phyloP scores from a whole-genome alignment of 2,113 vertebrate genomes.

The Perognathus longimembris region DNA sequence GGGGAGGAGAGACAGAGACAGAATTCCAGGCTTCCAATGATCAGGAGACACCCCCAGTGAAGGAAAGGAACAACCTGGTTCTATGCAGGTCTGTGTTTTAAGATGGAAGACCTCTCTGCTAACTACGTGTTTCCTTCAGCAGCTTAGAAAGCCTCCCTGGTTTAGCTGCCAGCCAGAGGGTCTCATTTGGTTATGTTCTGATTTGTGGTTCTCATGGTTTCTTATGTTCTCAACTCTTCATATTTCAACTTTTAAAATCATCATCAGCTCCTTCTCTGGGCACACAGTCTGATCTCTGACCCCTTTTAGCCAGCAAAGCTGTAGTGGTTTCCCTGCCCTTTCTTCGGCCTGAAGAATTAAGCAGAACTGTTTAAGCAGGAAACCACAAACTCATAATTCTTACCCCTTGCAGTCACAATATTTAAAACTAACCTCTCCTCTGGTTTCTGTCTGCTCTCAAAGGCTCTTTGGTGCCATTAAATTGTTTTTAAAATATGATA shows the following conservation, averaged over 20 bases:
- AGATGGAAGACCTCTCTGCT: neutral
- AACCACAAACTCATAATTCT: slow-evolving; percentile 5
- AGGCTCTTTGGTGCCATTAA: slow-evolving; percentile 22
- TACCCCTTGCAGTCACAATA: neutral
- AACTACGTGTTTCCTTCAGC: neutral
- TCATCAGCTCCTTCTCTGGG: neutral
- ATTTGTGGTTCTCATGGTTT: neutral
- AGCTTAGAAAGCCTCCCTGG: neutral
- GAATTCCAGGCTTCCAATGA: neutral
- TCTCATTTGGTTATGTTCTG: neutral
- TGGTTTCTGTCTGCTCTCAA: slow-evolving; percentile 43
- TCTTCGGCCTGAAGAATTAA: neutral
- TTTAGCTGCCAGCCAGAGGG: neutral
- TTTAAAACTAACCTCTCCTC: slow-evolving; percentile 38
- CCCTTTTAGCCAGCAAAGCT: neutral
- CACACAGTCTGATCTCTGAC: neutral
- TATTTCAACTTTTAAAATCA: neutral
- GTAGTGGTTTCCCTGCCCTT: neutral
- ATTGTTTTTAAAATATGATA: slow-evolving; percentile 23
- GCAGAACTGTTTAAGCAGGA: neutral
- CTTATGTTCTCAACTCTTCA: neutral
- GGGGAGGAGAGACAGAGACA: too few relatives aligned
- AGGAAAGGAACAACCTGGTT: neutral
- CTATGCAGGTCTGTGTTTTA: neutral
- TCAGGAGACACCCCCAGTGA: neutral